Evolutionary conservation across 2,797 vertebrate species (phyloP), one percentile per base, ranked within the genome.

Genomic region (Molossus molossus): DNA sequence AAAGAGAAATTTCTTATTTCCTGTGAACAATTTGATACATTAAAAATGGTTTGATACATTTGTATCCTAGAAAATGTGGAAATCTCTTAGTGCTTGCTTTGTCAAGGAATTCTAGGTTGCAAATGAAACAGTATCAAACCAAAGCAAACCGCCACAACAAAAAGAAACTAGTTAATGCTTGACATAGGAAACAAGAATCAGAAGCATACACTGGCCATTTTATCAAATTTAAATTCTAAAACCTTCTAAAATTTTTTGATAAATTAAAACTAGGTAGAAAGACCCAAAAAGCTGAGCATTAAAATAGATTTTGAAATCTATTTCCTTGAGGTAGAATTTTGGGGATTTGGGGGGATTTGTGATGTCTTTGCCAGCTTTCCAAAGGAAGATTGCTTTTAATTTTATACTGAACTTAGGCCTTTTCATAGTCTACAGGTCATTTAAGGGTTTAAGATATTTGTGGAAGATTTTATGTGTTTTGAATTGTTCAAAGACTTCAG

Each of bases 221-320:
- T 80, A 87, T 75, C 21, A 81, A 67, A 80, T 75, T 85, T 79
- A 94, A 75, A 65, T 40, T 48, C 45, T 55, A 69, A 92, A 75
- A 48, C 57, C 9, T 12, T 60, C 20, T 75, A 62, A 60, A 62
- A 64, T 94, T 48, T 79, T 14, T 14, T 85, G 7, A 20, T 45
- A 58, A 23, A 65, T 65, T 60, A 62, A 89, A 40, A 67, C n/a
- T 80, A 37, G 12, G 20, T 92, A 65, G 17, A 80, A 85, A 29
- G 2, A 14, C 20, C 37, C 57, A 73, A 45, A 21, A 75, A 70
- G n/a, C 29, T 57, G 69, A 94, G 4, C 37, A 76, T 8, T 81
- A 37, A 55, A 84, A 80, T 48, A 33, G 40, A 48, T 69, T 94
- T 92, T 85, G 40, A 80, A 77, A 33, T 65, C 53, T 11, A 40